Conservation (phyloP, 2,888 invertebrate genomes). For the Buathra laborator region DNA sequence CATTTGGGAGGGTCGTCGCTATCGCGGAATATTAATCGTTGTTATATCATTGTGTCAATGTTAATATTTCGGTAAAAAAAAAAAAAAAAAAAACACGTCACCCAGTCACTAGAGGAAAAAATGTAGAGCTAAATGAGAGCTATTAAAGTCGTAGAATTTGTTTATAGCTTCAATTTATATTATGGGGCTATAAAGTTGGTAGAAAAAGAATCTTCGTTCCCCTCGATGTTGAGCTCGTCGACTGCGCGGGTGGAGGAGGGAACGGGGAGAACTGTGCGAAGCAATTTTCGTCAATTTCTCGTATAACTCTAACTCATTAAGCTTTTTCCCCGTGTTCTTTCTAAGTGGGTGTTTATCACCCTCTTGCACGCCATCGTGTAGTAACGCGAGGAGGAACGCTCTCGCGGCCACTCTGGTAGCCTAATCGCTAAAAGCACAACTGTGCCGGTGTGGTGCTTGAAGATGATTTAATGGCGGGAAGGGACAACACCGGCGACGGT, state of each 20-base stretch:
- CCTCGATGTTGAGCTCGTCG: background rate
- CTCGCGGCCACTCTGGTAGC: constrained; percentile 16
- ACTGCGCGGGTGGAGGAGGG: background rate
- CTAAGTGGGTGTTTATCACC: constrained; percentile 58
- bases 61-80: background rate
- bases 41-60: background rate
- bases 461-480: constrained; percentile 48
- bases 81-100: background rate
- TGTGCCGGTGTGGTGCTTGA: constrained; percentile 19
- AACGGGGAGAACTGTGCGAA: too few relatives aligned
- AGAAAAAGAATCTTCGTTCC: constrained; percentile 28
- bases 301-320: constrained; percentile 51
- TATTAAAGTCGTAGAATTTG: constrained; percentile 25
- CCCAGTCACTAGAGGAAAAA: background rate
- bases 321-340: constrained; percentile 42
- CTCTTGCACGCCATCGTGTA: constrained; percentile 48
- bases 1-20: background rate
- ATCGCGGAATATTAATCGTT: background rate
- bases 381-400: background rate
- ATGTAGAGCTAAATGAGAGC: background rate
- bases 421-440: constrained; percentile 52
- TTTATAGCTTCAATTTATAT: constrained; percentile 3
- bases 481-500: constrained; percentile 23
- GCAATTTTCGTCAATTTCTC: constrained; percentile 46
- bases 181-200: constrained; percentile 1